Evolutionary conservation across 2,113 vertebrate genomes (phyloP).

Genomic region (Pangasianodon hypophthalmus): DNA sequence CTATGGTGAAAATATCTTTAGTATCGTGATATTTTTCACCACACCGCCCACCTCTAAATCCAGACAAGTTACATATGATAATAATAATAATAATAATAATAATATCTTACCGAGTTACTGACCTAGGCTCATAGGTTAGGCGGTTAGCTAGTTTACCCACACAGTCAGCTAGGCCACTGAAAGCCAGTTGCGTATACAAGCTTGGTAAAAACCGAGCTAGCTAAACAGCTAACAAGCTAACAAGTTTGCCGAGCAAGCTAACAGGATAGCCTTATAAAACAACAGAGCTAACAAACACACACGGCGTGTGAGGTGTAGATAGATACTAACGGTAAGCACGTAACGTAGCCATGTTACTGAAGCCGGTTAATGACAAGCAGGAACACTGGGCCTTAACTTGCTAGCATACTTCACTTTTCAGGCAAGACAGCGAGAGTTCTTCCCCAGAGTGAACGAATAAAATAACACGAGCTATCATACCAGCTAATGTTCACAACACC

Average conservation of each 20-base stretch:
- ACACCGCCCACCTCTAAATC: neutral
- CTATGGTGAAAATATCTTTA: neutral
- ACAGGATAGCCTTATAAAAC: neutral
- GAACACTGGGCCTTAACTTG: neutral
- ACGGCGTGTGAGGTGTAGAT: neutral
- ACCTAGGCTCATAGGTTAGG: neutral
- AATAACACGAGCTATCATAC: neutral
- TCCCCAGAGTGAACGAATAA: neutral
- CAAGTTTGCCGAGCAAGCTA: neutral
- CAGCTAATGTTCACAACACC: neutral
- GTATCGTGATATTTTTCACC: neutral
- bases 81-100: neutral
- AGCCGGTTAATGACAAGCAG: neutral
- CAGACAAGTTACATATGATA: too few relatives aligned
- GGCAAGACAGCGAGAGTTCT: neutral
- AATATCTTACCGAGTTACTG: neutral
- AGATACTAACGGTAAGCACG: neutral
- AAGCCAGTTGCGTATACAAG: neutral
- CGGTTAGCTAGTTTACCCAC: neutral
- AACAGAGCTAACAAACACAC: neutral
- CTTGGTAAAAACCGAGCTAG: neutral
- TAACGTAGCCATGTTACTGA: neutral
- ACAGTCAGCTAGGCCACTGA: neutral
- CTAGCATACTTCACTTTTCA: neutral
- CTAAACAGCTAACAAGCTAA: neutral